Percentiles rank a stretch among this genome's conserved stretches.
Conservation (phyloP, 2,888 invertebrate species). For the Emmelina monodactyla region DNA sequence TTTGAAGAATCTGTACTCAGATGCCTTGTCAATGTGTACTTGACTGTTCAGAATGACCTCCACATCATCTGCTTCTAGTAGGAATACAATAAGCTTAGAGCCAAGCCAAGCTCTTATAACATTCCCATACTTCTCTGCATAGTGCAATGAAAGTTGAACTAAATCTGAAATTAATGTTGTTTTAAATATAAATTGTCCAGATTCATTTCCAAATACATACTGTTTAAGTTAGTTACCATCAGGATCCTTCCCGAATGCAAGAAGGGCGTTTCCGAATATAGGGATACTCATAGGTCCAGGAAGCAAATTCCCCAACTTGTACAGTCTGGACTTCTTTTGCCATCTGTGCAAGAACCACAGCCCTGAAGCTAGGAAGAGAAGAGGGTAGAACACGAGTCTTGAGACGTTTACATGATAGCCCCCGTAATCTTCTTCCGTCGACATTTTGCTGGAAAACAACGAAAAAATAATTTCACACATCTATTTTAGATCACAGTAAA, state of each 20-base stretch:
- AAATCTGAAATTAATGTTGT: slow-evolving; percentile 54
- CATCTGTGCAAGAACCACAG: slow-evolving; percentile 47
- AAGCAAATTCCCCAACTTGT: slow-evolving; percentile 70
- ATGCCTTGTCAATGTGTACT: slow-evolving; percentile 77
- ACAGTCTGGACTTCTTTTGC: slow-evolving; percentile 56
- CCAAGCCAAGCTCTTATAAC: slow-evolving; percentile 73
- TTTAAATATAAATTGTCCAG: neutral
- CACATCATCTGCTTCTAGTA: slow-evolving; percentile 73
- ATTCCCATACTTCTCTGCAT: slow-evolving; percentile 58
- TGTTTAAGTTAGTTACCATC: slow-evolving; percentile 55
- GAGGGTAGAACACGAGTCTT: slow-evolving; percentile 31
- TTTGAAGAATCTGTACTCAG: slow-evolving; percentile 77
- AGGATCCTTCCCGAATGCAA: slow-evolving; percentile 69
- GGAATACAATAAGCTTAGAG: slow-evolving; percentile 71
- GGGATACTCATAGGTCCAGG: slow-evolving; percentile 74
- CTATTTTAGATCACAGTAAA: too few relatives aligned
- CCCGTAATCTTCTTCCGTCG: slow-evolving; percentile 1
- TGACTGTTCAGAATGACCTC: slow-evolving; percentile 78
- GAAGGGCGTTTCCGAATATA: slow-evolving; percentile 73
- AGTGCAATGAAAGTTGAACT: slow-evolving; percentile 51
- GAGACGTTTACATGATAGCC: slow-evolving; percentile 17
- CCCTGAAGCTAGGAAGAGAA: slow-evolving; percentile 30
- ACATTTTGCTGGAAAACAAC: slow-evolving; percentile 6
- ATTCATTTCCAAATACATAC: too few relatives aligned
- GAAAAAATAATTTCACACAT: too few relatives aligned